phyloP scores from a whole-genome alignment of 2,113 vertebrate species.

The Psammodynastes pulverulentus region DNA sequence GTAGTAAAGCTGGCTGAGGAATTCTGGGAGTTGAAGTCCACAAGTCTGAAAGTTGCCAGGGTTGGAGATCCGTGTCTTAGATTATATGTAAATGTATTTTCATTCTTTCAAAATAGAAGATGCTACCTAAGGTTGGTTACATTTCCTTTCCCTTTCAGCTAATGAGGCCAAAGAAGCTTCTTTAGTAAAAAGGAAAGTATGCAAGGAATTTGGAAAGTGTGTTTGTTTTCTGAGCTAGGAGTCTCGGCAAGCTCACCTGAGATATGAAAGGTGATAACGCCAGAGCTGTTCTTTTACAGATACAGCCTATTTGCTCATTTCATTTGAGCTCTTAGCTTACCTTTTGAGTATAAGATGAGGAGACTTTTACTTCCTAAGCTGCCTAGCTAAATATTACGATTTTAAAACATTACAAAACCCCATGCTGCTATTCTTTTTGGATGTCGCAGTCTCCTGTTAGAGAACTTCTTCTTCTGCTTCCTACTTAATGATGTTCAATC shows the following conservation, averaged over 20 bases:
- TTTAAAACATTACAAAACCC: background rate
- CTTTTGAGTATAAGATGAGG: background rate
- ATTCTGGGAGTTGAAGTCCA: too few species aligned
- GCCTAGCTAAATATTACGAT: background rate
- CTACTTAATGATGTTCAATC: background rate
- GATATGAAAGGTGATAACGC: conserved; percentile 25
- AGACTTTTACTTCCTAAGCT: background rate
- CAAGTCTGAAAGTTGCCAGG: too few species aligned
- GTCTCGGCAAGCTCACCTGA: conserved; percentile 31
- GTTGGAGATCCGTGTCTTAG: too few species aligned
- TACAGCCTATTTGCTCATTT: background rate
- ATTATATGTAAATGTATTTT: background rate
- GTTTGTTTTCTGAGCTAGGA: conserved; percentile 40
- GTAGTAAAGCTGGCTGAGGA: too few species aligned
- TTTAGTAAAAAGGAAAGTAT: conserved; percentile 58
- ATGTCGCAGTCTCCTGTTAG: background rate
- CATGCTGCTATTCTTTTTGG: background rate
- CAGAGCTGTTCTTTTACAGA: background rate
- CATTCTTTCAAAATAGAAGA: background rate
- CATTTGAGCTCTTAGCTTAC: background rate
- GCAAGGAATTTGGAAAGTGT: conserved; percentile 58
- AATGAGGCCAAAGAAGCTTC: conserved; percentile 48
- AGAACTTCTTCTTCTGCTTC: background rate
- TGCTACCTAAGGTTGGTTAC: conserved; percentile 13
- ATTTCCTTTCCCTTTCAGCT: background rate